phyloP scores from a whole-genome alignment of 2,888 invertebrate species.

The Cremastinae sp. region DNA sequence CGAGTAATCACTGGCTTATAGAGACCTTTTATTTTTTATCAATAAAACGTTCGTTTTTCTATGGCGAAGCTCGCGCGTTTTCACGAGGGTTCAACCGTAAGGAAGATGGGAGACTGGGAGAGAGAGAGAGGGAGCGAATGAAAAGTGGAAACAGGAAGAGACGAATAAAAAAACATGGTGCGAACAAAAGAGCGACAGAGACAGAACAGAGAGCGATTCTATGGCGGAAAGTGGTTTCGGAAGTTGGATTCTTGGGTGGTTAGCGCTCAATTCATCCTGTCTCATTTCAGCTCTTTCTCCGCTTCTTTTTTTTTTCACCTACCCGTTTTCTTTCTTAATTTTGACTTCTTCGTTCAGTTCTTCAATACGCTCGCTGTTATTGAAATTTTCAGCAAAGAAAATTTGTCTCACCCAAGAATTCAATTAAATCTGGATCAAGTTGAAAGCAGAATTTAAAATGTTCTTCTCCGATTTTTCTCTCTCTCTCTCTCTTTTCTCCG shows the following conservation, averaged over 20 bases:
- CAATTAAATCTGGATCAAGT: too few species aligned
- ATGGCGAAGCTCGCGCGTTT: slow-evolving; percentile 37
- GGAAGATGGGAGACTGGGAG: slow-evolving; percentile 28
- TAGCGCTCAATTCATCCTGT: slow-evolving; percentile 26
- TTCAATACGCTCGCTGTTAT: not conserved
- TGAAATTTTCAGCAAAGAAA: too few species aligned
- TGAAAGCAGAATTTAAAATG: not conserved
- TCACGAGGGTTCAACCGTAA: slow-evolving; percentile 32
- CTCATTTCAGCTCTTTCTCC: not conserved
- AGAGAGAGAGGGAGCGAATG: slow-evolving; percentile 15
- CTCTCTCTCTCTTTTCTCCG: not conserved
- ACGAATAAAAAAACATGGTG: not conserved
- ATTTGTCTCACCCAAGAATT: not conserved
- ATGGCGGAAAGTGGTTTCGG: slow-evolving; percentile 60
- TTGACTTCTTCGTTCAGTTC: not conserved
- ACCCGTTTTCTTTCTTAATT: not conserved
- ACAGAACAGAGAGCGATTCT: slow-evolving; percentile 52
- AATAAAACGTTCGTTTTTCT: slow-evolving; percentile 47
- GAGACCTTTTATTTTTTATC: slow-evolving; percentile 59
- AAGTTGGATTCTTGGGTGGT: slow-evolving; percentile 58
- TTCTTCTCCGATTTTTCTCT: not conserved
- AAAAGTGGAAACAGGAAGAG: slow-evolving; percentile 7
- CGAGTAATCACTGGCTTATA: slow-evolving; percentile 60
- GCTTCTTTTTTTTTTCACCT: not conserved
- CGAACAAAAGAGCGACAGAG: slow-evolving; percentile 23